Conservation (phyloP, 2,888 invertebrate species). For the Polylopha cassiicola region DNA sequence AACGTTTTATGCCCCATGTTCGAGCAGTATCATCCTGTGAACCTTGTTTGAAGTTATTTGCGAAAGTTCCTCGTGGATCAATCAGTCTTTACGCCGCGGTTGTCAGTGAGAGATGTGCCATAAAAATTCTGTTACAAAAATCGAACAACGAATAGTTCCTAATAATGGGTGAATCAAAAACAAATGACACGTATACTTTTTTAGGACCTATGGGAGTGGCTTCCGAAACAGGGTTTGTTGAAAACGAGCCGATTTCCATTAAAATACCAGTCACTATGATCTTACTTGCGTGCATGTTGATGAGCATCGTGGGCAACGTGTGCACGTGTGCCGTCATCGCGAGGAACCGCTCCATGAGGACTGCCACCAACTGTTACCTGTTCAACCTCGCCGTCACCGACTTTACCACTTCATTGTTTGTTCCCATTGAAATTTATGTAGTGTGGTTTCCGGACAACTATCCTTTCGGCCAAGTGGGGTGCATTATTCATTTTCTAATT, state of each 20-base stretch:
- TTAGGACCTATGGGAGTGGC: conserved; percentile 56
- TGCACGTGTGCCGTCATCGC: conserved; percentile 87
- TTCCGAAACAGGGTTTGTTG: conserved; percentile 49
- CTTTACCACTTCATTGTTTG: conserved; percentile 81
- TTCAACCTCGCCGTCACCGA: conserved; percentile 88
- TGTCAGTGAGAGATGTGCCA: conserved; percentile 31
- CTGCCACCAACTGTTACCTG: conserved; percentile 88
- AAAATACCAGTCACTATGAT: conserved; percentile 69
- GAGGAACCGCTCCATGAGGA: conserved; percentile 85
- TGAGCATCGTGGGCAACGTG: conserved; percentile 85
- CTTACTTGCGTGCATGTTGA: conserved; percentile 80
- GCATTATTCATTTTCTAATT: conserved; percentile 83
- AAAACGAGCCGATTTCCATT: conserved; percentile 76
- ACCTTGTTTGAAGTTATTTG: conserved; percentile 29
- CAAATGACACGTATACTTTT: conserved; percentile 48
- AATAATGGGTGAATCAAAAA: conserved; percentile 31
- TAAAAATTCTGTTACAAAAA: not conserved
- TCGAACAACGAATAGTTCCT: not conserved
- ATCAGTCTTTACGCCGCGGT: conserved; percentile 39
- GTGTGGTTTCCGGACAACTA: conserved; percentile 86
- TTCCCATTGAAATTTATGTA: conserved; percentile 87
- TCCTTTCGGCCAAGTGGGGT: conserved; percentile 86
- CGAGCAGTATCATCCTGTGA: conserved; percentile 40
- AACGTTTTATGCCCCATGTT: too few species aligned
- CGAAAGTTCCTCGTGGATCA: conserved; percentile 32